Base-by-base conservation (phyloP, 2,888 invertebrate genomes). In the Pristionchus arcanus region DNA sequence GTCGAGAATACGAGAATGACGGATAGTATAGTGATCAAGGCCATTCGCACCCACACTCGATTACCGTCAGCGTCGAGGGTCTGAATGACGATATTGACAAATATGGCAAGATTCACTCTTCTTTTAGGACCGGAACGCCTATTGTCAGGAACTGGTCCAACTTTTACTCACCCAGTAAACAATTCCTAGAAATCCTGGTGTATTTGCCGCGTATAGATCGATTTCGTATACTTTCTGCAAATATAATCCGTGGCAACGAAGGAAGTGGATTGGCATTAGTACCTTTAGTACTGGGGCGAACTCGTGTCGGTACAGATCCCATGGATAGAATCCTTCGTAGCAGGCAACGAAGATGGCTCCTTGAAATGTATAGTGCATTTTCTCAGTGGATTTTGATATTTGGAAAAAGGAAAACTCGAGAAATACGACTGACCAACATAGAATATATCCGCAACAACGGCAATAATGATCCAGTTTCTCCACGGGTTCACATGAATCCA, bases 151-250 rank as follows among this genome's bases (percentile, higher is more conserved):
- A n/a, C n/a, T n/a, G n/a, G n/a, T n/a, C n/a, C n/a, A n/a, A n/a
- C n/a, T n/a, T n/a, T n/a, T n/a, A n/a, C n/a, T n/a, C n/a, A 77
- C 74, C 74, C 74, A 77, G 21, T 77, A 77, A 5, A 77, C 74
- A 5, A 77, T 77, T 1, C 42, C 74, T 0, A 77, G 16, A 42
- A 77, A 77, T 2, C 74, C 74, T 21, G 74, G 74, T 9, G 0
- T 37, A 25, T 77, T 77, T 2, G 74, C 25, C 2, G 74, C 74
- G 74, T 19, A 77, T 1, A 77, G 74, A 16, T 77, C 74, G 74
- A 77, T 77, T 1, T 16, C 25, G 74, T 74, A 77, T 0, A 37
- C 37, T 77, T 77, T 42, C 74, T 77, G 9, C 42, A 68, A n/a
- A n/a, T n/a, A n/a, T n/a, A n/a, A n/a, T n/a, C n/a, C n/a, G n/a